Evolutionary conservation across 37 sponge, comb jelly and placozoan species (phyloP).

Genomic region (Axinella damicornis): DNA sequence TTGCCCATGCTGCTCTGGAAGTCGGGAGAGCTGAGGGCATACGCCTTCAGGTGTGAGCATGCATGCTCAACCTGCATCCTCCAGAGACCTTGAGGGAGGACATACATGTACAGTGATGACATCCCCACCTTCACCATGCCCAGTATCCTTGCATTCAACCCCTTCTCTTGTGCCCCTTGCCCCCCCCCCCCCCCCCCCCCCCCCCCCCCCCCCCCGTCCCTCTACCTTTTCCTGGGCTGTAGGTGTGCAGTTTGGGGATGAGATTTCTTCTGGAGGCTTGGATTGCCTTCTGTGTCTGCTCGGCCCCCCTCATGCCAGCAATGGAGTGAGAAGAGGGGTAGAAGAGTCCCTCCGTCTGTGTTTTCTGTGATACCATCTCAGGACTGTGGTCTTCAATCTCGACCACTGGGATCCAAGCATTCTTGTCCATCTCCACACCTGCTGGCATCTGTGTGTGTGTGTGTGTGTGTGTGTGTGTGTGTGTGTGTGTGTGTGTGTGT

Average conservation of each 20-base stretch:
- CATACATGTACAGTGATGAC: too few species aligned
- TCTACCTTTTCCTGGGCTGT: constrained; percentile 83
- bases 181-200: neutral
- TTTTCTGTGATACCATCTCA: constrained; percentile 22
- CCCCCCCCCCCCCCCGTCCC: neutral
- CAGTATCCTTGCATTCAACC: too few species aligned
- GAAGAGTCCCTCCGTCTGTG: constrained; percentile 85
- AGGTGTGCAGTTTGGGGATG: constrained; percentile 24
- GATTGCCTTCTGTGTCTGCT: constrained; percentile 22
- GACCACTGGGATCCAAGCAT: constrained; percentile 60
- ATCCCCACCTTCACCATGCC: too few species aligned
- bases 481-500: neutral
- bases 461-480: too few species aligned
- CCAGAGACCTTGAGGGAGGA: constrained; percentile 68
- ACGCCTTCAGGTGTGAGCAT: constrained; percentile 66
- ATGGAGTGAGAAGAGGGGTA: constrained; percentile 76
- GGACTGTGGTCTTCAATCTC: constrained; percentile 41
- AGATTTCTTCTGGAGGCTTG: constrained; percentile 23
- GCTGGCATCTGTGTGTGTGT: constrained; percentile 48
- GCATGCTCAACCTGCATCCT: constrained; percentile 84
- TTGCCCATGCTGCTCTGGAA: constrained; percentile 70
- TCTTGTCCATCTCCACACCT: constrained; percentile 28
- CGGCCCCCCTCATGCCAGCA: constrained; percentile 6
- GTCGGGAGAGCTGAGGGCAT: constrained; percentile 40
- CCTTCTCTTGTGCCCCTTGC: too few species aligned